Percentiles rank a stretch among this genome's conserved stretches.
Evolutionary conservation across 2,113 vertebrate genomes (phyloP).

Genomic region (Cisticola juncidis): DNA sequence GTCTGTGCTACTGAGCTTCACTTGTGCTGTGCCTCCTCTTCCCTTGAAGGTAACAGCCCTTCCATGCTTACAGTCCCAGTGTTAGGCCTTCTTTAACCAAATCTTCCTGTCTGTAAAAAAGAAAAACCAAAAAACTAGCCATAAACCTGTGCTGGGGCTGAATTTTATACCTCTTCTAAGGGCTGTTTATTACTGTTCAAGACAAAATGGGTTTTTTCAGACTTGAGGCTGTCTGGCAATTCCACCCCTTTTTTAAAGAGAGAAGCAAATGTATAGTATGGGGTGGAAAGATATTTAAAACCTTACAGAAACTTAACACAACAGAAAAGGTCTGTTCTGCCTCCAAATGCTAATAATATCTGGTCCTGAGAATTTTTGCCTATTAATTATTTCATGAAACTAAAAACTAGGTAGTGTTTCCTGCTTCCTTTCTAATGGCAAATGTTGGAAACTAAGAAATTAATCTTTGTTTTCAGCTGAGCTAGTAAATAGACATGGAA

Average conservation of each 20-base stretch:
- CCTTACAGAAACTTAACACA: neutral
- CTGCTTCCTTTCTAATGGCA: neutral
- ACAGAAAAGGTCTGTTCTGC: neutral
- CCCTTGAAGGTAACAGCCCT: neutral
- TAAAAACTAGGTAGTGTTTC: neutral
- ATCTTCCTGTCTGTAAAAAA: neutral
- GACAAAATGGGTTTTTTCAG: neutral
- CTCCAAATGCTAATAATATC: neutral
- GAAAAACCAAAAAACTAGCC: neutral
- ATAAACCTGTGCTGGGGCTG: neutral
- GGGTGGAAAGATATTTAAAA: neutral
- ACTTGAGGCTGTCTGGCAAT: neutral
- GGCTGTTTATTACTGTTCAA: neutral
- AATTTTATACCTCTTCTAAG: neutral
- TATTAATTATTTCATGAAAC: neutral
- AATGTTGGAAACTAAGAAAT: neutral
- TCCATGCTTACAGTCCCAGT: neutral
- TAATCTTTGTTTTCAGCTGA: neutral
- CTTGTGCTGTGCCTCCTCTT: neutral
- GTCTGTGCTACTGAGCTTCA: neutral
- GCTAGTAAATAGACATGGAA: neutral
- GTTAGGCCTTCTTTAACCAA: neutral
- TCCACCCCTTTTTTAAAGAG: neutral
- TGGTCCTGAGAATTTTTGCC: neutral
- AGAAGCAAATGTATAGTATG: neutral